Percentiles rank a stretch among this genome's conserved stretches.
Conservation (phyloP, 37 sponge, comb jelly and placozoan genomes). For the Halisarca cf. caerulea region DNA sequence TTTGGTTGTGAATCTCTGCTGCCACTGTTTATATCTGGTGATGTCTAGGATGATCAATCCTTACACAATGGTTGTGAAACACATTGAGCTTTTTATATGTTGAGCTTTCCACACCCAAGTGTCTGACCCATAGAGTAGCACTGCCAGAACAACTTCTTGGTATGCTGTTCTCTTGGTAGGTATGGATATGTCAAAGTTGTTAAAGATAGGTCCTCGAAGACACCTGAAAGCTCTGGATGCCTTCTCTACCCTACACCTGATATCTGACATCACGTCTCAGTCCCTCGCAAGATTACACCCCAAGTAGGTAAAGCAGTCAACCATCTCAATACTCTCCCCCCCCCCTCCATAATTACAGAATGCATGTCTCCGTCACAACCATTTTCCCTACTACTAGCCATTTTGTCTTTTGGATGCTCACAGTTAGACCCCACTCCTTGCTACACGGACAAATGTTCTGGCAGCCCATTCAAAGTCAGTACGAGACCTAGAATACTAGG, state of each 20-base stretch:
- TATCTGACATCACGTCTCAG: conserved; percentile 24
- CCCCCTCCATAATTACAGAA: conserved; percentile 16
- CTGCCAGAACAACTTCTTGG: conserved; percentile 12
- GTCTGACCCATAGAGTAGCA: conserved; percentile 17
- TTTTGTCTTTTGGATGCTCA: conserved; percentile 13
- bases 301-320: conserved; percentile 49
- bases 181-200: background rate
- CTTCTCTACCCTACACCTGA: conserved; percentile 28
- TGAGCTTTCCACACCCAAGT: too few relatives aligned
- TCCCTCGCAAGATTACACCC: conserved; percentile 31
- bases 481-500: too few relatives aligned
- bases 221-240: conserved; percentile 43
- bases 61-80: too few relatives aligned
- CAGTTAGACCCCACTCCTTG: conserved; percentile 36
- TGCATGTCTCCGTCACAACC: background rate
- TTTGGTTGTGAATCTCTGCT: too few relatives aligned
- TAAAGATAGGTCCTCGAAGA: conserved; percentile 26
- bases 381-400: background rate
- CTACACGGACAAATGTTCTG: background rate
- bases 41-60: too few relatives aligned
- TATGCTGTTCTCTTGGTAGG: conserved; percentile 36
- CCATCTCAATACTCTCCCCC: conserved; percentile 29
- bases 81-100: too few relatives aligned
- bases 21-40: too few relatives aligned
- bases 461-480: background rate